These are phyloP conservation scores for Sceloporus tristichus DNA, from an alignment of 2,113 vertebrate genomes.

Conservation along the genomic window DNA sequence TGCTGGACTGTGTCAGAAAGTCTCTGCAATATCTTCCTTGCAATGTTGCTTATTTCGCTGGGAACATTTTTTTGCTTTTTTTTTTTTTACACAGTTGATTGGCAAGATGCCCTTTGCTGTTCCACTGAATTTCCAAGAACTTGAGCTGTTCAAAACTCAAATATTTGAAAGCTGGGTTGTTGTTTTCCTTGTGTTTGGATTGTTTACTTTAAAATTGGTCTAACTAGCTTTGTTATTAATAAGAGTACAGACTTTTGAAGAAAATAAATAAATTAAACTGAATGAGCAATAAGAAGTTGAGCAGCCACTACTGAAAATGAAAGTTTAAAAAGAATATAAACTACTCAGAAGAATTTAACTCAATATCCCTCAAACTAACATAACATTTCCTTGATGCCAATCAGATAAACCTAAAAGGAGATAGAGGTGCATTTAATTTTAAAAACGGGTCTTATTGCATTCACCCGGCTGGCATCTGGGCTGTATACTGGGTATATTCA, in stretches of 20 bases:
- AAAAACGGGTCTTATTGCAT: too few relatives aligned
- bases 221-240: not conserved
- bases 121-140: conserved; percentile 3
- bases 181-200: not conserved
- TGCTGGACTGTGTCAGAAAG: conserved; percentile 11
- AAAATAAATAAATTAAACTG: not conserved
- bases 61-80: conserved; percentile 3
- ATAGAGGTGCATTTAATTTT: too few relatives aligned
- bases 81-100: not conserved
- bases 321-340: not conserved
- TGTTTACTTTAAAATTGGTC: not conserved
- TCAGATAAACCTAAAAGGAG: too few relatives aligned
- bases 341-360: not conserved
- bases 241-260: not conserved
- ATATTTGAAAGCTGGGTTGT: not conserved
- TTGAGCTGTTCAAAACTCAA: not conserved
- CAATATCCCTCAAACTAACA: not conserved
- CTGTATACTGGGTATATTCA: too few relatives aligned
- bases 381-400: not conserved
- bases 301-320: not conserved
- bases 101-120: not conserved
- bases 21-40: conserved; percentile 1
- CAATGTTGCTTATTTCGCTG: conserved; percentile 7
- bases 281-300: not conserved
- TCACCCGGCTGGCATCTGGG: too few relatives aligned